Base-by-base conservation (phyloP, 2,113 vertebrate genomes). In the Channa argus region DNA sequence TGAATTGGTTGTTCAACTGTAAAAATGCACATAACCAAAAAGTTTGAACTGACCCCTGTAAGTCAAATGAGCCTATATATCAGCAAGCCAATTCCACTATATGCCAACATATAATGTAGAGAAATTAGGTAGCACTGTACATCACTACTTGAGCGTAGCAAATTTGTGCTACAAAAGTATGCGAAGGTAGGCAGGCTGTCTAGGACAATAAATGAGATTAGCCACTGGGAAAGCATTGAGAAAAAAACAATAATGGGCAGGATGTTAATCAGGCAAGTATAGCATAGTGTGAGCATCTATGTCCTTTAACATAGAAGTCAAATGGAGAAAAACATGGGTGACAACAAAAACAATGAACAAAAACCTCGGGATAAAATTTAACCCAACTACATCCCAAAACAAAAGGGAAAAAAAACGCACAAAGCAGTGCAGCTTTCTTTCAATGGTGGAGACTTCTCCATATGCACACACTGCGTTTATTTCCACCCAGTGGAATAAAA, bases 201-300 rank as follows among this genome's bases (percentile, higher is more conserved):
- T 52, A 46, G 14, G 24, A 61, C 37, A 66, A 78, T 56, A 53
- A 62, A 84, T 71, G 36, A 15, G 55, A 82, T 83, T 70, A 74
- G 66, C 50, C 37, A 55, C 3, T 66, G 24, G 49, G 44, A 52
- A 36, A 51, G 62, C 38, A 65, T 47, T 63, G 24, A 84, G 36
- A 9, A 46, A 44, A 44, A 63, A 56, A 74, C 44, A 69, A 51
- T 24, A 41, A 74, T 70, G 70, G 47, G 74, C 63, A 62, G 41
- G 63, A n/a, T 71, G 70, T 63, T 67, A 69, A 70, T 76, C 14
- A 68, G 58, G 60, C 41, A 64, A 60, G 71, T 60, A 72, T 15
- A 68, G 43, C 62, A 65, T 71, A 63, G 15, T 9, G 39, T 74
- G 72, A 85, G 12, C 83, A 78, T 90, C 85, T 85, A 89, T 84